A percentile compares a stretch with the other conserved stretches of the same genome.
Evolutionary conservation across 2,797 vertebrate genomes (phyloP).

Genomic region (Typhlichthys subterraneus): DNA sequence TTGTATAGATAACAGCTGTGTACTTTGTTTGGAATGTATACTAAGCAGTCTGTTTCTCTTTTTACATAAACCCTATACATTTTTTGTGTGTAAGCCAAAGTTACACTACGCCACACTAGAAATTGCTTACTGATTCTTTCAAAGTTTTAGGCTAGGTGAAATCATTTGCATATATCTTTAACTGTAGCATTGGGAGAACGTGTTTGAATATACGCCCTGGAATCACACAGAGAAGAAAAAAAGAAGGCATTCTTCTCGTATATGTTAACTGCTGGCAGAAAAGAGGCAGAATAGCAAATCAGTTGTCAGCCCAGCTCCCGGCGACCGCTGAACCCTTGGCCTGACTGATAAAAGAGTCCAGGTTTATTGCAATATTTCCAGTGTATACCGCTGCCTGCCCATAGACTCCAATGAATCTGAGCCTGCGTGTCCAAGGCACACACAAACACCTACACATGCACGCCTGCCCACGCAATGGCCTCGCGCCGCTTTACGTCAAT

Average conservation of each 20-base stretch:
- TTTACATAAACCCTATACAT: neutral
- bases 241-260: neutral
- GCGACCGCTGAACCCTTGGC: conserved; percentile 56
- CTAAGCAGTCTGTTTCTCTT: neutral
- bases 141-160: conserved; percentile 6
- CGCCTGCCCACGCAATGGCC: conserved; percentile 44
- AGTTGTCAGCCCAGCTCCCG: conserved; percentile 26
- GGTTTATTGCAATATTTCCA: conserved; percentile 48
- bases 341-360: conserved; percentile 61
- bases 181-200: neutral
- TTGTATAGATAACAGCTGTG: conserved; percentile 3
- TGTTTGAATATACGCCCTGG: conserved; percentile 3
- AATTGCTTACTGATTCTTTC: neutral
- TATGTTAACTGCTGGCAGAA: conserved; percentile 1
- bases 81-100: conserved; percentile 11
- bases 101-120: conserved; percentile 2
- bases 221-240: neutral
- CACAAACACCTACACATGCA: conserved; percentile 37
- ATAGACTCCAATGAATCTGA: conserved; percentile 16
- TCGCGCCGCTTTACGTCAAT: conserved; percentile 17
- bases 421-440: conserved; percentile 45
- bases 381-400: conserved; percentile 34
- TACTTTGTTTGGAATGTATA: neutral
- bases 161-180: conserved; percentile 7
- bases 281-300: conserved; percentile 3